Percentiles rank a stretch among this genome's conserved stretches.
These are phyloP conservation scores for Dryoscopus gambensis DNA, from an alignment of 2,113 vertebrate species.

Conservation along the genomic window DNA sequence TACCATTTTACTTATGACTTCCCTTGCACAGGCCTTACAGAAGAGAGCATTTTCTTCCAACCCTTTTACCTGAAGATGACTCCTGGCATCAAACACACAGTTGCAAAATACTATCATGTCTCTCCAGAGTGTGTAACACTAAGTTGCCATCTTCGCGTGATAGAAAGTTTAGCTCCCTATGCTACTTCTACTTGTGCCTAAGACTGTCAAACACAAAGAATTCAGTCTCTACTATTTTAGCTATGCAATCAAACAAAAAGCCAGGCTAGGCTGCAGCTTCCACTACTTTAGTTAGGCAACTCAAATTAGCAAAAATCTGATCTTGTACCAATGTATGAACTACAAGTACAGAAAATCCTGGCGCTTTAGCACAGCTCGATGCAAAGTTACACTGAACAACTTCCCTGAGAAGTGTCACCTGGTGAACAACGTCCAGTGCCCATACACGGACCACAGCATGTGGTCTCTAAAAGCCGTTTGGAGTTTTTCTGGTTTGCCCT, in stretches of 20 bases:
- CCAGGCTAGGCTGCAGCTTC: neutral
- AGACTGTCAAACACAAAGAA: neutral
- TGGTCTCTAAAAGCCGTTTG: too few species aligned
- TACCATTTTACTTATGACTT: neutral
- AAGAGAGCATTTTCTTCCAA: neutral
- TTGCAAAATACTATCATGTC: neutral
- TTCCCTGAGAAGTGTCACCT: neutral
- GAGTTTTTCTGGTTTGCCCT: accelerated
- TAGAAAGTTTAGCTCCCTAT: neutral
- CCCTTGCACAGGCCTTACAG: neutral
- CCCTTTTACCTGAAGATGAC: neutral
- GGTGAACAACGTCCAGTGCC: neutral
- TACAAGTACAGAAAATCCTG: neutral
- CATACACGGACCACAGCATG: neutral
- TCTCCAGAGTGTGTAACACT: neutral
- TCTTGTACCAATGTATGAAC: neutral
- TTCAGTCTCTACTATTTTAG: neutral
- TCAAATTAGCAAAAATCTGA: neutral
- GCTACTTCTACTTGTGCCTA: neutral
- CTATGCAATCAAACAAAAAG: neutral
- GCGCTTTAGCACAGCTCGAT: neutral
- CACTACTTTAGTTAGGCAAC: neutral
- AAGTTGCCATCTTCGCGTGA: neutral
- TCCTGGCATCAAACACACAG: neutral
- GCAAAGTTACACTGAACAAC: neutral